Conservation (phyloP, 37 sponge, comb jelly and placozoan species). For the Aplysina aerophoba region DNA sequence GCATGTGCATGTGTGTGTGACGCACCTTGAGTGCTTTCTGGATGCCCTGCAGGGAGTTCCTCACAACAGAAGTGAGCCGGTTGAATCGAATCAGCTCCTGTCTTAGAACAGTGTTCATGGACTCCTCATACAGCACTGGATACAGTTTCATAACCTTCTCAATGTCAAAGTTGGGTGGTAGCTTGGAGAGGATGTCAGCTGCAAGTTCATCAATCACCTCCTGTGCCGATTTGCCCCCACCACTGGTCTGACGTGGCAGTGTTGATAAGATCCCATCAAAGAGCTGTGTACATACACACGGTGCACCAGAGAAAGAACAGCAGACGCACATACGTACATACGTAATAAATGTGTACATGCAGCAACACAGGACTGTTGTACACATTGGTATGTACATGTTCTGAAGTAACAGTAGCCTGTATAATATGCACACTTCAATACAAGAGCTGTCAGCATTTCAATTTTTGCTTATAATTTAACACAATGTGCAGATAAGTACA, state of each 20-base stretch:
- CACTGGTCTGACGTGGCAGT: slow-evolving; percentile 89
- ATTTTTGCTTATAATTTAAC: too few species aligned
- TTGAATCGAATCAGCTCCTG: slow-evolving; percentile 98
- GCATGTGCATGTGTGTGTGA: too few species aligned
- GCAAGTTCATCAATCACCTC: slow-evolving; percentile 94
- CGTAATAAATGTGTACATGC: too few species aligned
- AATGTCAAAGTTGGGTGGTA: slow-evolving; percentile 91
- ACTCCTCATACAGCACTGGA: slow-evolving; percentile 93
- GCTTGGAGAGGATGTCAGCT: slow-evolving; percentile 92
- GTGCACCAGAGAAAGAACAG: too few species aligned
- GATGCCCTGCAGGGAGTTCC: slow-evolving; percentile 84
- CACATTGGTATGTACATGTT: too few species aligned
- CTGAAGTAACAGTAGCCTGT: too few species aligned
- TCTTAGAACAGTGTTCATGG: slow-evolving; percentile 98
- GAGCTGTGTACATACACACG: slow-evolving; percentile 39
- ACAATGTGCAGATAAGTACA: too few species aligned
- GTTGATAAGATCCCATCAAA: slow-evolving; percentile 94
- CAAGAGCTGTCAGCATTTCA: too few species aligned
- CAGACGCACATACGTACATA: too few species aligned
- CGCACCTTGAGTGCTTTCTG: slow-evolving; percentile 93
- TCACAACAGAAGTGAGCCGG: slow-evolving; percentile 88
- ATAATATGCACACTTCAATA: too few species aligned
- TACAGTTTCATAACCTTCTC: slow-evolving; percentile 89
- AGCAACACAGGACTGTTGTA: too few species aligned
- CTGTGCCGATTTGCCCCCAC: slow-evolving; percentile 91